These are phyloP conservation scores for Cynopterus sphinx DNA, from an alignment of 2,797 vertebrate genomes.

Conservation along the genomic window DNA sequence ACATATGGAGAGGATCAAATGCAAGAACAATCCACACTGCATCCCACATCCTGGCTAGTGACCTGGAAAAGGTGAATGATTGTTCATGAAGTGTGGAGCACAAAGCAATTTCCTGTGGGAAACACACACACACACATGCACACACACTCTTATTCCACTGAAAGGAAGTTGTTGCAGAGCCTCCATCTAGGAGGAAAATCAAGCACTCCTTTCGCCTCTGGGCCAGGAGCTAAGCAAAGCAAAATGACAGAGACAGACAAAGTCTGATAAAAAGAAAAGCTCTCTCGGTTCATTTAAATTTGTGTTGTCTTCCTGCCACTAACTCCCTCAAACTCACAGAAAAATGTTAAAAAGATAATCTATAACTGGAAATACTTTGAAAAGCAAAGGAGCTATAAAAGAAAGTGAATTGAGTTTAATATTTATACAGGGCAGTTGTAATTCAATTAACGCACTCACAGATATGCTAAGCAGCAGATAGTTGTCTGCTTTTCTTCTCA, in stretches of 20 bases:
- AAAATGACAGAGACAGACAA: neutral
- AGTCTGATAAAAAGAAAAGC: constrained; percentile 5
- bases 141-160: neutral
- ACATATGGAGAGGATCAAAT: neutral
- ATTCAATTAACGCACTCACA: constrained; percentile 80
- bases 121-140: too few relatives aligned
- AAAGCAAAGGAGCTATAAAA: constrained; percentile 76
- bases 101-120: neutral
- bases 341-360: constrained; percentile 67
- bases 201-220: neutral
- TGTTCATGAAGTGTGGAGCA: neutral
- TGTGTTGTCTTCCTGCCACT: constrained; percentile 29
- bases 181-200: neutral
- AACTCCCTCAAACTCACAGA: constrained; percentile 63
- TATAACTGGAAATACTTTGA: constrained; percentile 70
- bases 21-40: neutral
- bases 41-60: neutral
- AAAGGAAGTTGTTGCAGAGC: neutral
- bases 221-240: neutral
- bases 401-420: constrained; percentile 79
- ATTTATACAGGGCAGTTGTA: constrained; percentile 80
- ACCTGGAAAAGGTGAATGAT: neutral
- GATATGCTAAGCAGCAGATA: constrained; percentile 62
- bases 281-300: constrained; percentile 59
- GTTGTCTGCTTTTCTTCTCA: constrained; percentile 25